A percentile compares a stretch with the other conserved stretches of the same genome.
phyloP scores from a whole-genome alignment of 2,797 vertebrate genomes.

The Tapera naevia region DNA sequence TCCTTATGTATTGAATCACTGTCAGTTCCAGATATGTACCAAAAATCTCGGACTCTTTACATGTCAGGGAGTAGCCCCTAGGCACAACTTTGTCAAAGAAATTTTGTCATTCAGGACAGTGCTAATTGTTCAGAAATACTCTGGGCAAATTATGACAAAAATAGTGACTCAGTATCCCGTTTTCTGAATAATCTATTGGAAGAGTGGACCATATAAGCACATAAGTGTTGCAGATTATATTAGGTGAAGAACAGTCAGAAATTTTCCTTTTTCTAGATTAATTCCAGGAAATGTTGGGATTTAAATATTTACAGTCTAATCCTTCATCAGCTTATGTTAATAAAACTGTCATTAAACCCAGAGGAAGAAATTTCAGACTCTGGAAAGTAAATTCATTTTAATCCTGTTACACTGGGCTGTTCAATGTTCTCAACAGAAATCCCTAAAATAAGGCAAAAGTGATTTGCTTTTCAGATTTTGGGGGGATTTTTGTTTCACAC shows the following conservation, averaged over 20 bases:
- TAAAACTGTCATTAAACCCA: constrained; percentile 39
- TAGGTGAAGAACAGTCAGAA: constrained; percentile 3
- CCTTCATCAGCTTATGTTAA: constrained; percentile 54
- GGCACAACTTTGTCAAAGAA: constrained; percentile 37
- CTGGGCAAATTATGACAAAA: not conserved
- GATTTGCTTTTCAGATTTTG: not conserved
- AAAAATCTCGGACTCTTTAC: not conserved
- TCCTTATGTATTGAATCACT: constrained; percentile 32
- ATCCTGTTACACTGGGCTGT: constrained; percentile 29
- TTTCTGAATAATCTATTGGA: not conserved
- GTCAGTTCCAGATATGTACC: constrained; percentile 20
- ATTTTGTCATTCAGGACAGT: constrained; percentile 46
- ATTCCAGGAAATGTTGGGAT: constrained; percentile 45
- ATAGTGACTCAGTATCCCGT: not conserved
- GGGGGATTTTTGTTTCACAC: not conserved
- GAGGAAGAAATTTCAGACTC: constrained; percentile 36
- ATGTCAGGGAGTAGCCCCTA: not conserved
- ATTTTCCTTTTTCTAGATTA: constrained; percentile 4
- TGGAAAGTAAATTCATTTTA: constrained; percentile 51
- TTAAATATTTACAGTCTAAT: constrained; percentile 49
- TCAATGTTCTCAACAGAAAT: constrained; percentile 37
- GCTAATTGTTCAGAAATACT: constrained; percentile 55
- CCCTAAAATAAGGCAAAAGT: constrained; percentile 8
- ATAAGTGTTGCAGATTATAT: not conserved
- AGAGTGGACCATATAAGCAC: not conserved